Percentiles rank a stretch among this genome's conserved stretches.
These are phyloP conservation scores for Amphipyra tragopoginis DNA, from an alignment of 2,888 invertebrate species.

Conservation along the genomic window DNA sequence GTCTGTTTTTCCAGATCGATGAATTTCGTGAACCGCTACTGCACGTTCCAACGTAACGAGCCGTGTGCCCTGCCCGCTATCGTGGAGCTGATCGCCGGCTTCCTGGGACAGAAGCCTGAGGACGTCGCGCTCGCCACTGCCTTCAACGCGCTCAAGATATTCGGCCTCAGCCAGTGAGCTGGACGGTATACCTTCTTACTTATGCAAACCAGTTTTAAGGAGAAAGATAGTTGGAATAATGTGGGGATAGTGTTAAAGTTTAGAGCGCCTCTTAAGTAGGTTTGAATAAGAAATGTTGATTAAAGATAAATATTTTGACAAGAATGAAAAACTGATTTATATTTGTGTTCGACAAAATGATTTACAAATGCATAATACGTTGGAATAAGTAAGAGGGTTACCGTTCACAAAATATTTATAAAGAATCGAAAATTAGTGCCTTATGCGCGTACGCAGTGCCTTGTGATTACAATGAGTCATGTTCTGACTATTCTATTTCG, in stretches of 20 bases:
- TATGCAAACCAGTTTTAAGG: not conserved
- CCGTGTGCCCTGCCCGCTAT: slow-evolving; percentile 98
- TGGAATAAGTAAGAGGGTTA: slow-evolving; percentile 27
- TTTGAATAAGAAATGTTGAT: no score
- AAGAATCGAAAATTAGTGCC: slow-evolving; percentile 56
- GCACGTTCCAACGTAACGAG: slow-evolving; percentile 98
- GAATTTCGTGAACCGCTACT: slow-evolving; percentile 96
- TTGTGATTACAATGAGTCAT: slow-evolving; percentile 50
- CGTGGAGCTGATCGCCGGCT: slow-evolving; percentile 98
- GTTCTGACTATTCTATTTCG: slow-evolving; percentile 9
- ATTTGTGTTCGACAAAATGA: not conserved
- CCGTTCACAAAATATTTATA: slow-evolving; percentile 19
- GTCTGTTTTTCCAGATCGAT: slow-evolving; percentile 89
- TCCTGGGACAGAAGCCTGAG: slow-evolving; percentile 95
- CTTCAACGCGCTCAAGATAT: slow-evolving; percentile 97
- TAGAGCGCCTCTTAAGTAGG: no score
- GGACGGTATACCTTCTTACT: slow-evolving; percentile 9
- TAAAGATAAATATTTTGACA: no score
- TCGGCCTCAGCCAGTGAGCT: slow-evolving; percentile 94
- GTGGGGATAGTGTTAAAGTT: no score
- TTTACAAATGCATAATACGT: slow-evolving; percentile 4
- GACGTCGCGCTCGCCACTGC: slow-evolving; percentile 97
- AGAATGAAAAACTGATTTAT: not conserved
- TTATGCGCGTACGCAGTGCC: slow-evolving; percentile 54
- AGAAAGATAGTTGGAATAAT: not conserved